Base-by-base conservation (phyloP, 2,797 vertebrate species). In the Aldrovandia affinis region DNA sequence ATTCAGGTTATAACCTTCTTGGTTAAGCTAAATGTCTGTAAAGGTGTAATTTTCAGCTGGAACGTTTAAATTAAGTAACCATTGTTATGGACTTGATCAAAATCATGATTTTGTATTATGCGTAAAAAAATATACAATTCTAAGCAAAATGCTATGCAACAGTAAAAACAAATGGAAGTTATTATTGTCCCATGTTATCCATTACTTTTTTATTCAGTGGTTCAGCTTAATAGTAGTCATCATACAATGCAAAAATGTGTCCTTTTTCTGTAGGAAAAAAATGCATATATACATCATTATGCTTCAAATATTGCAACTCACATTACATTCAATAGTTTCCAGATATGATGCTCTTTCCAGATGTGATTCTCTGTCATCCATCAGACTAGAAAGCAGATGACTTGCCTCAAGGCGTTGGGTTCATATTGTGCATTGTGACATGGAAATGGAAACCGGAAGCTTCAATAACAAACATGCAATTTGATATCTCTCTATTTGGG, bases 341-440 rank as follows among this genome's bases (percentile, higher is more conserved):
- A 77, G 8, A 77, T 77, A 47, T 77, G 39, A 77, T 47, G 73
- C 68, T 42, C n/a, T n/a, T n/a, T n/a, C n/a, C n/a, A n/a, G n/a
- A n/a, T n/a, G n/a, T n/a, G n/a, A n/a, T n/a, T n/a, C 63, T 15
- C 30, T 22, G 36, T 39, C 33, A 47, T 42, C n/a, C 7, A 47
- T 44, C 73, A 47, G 73, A 77, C 73, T 77, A n/a, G 73, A 44
- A 47, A 44, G 42, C 39, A 77, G 73, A 77, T 77, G 39, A 12
- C 22, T 28, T 10, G 42, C 73, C 42, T 77, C 42, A 7, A 39
- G 22, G 73, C 73, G 44, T 9, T 44, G 39, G 2, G 73, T 12
- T 77, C 33, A 39, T 8, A 5, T 44, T 2, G 73, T 77, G 73
- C 18, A 25, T 5, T n/a, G 42, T 12, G 22, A 73, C 68, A 73